A percentile compares a stretch with the other conserved stretches of the same genome.
These are phyloP conservation scores for Hyles euphorbiae DNA, from an alignment of 1,140 invertebrate species.

Conservation along the genomic window DNA sequence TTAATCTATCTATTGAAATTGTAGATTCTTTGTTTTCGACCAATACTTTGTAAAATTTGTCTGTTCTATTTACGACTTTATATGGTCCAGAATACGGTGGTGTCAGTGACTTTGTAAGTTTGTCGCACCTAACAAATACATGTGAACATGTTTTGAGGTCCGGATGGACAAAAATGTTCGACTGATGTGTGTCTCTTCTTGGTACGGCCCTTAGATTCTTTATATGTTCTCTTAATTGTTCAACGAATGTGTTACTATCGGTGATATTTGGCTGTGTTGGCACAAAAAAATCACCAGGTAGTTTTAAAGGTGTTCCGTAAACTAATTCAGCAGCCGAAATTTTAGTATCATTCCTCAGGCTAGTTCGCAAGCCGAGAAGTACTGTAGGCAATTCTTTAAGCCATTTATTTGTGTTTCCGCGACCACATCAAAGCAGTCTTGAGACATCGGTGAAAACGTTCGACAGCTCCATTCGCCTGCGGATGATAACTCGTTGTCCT, in stretches of 20 bases:
- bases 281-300: conserved; percentile 10
- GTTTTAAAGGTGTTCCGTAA: conserved; percentile 6
- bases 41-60: no score
- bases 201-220: background rate
- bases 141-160: background rate
- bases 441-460: conserved; percentile 1
- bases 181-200: background rate
- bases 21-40: no score
- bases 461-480: conserved; percentile 1
- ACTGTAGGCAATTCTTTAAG: conserved; percentile 5
- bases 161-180: conserved; percentile 1
- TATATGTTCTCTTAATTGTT: background rate
- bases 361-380: conserved; percentile 1
- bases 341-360: conserved; percentile 1
- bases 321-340: conserved; percentile 5
- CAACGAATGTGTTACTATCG: no score
- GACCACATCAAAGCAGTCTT: conserved; percentile 5
- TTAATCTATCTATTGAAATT: no score
- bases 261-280: background rate
- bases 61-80: background rate
- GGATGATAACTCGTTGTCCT: conserved; percentile 8
- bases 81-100: conserved; percentile 13
- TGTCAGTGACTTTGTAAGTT: conserved; percentile 6
- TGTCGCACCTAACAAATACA: conserved; percentile 10
- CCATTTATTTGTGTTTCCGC: background rate